Conservation (phyloP, 2,113 vertebrate genomes). For the Cryptotis parvus region DNA sequence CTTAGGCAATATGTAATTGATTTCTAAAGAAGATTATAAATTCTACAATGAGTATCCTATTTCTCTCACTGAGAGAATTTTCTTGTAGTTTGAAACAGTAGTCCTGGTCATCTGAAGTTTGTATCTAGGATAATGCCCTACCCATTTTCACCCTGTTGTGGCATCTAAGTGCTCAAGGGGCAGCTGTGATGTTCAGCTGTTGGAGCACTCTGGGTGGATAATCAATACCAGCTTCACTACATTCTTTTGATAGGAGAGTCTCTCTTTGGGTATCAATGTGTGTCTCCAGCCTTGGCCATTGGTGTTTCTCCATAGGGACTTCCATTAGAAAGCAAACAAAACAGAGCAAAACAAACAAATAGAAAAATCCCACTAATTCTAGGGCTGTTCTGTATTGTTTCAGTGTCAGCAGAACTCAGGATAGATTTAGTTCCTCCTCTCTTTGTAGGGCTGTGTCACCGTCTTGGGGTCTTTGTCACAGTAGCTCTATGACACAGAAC, state of each 20-base stretch:
- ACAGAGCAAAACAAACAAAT: no score
- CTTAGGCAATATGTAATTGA: background rate
- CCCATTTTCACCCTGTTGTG: background rate
- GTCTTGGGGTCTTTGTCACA: background rate
- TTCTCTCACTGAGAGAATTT: background rate
- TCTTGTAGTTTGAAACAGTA: background rate
- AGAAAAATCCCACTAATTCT: background rate
- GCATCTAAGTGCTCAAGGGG: background rate
- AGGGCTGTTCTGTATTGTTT: background rate
- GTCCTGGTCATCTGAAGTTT: slow-evolving; percentile 8
- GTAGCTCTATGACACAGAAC: background rate
- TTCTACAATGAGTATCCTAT: background rate
- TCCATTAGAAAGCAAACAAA: background rate
- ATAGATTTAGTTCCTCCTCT: background rate
- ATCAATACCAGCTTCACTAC: background rate
- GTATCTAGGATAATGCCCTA: background rate
- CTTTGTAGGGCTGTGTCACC: background rate
- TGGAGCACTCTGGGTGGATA: background rate
- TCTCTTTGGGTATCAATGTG: background rate
- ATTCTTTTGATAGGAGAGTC: background rate
- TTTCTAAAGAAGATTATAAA: background rate
- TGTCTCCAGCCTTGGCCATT: no score
- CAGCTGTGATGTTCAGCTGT: background rate
- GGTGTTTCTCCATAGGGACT: background rate
- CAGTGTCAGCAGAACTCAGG: background rate